Base-by-base conservation (phyloP, 2,797 vertebrate genomes). In the Neosilurus mollespiculum region DNA sequence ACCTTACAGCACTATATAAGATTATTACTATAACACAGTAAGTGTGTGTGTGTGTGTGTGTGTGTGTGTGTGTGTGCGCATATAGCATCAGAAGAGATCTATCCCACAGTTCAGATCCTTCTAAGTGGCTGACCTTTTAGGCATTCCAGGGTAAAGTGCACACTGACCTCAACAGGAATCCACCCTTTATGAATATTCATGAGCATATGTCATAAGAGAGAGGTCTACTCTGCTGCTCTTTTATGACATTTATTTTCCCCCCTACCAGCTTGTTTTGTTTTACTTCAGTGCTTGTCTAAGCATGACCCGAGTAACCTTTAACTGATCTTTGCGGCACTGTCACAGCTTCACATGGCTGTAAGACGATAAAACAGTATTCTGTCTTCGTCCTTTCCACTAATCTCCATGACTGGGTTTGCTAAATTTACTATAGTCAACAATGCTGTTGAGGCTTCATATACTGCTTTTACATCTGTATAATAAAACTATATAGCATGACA, bases 141-240 rank as follows among this genome's bases (percentile, higher is more conserved):
- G 84, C 81, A 79, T 87, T 85, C 87, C 87, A 88, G 54, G 73
- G 78, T 66, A 71, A 82, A 84, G 16, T 86, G 77, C 56, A 83
- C 34, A 16, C 62, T 91, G 84, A 82, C 54, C 70, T 59, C 43
- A 53, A 81, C 84, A 72, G 87, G 80, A 76, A 51, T 80, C 43
- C 54, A 69, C 30, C 58, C 53, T 78, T 78, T 51, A 89, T 92
- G 87, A 92, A 93, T 93, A 93, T 93, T 93, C 86, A 91, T 91
- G 83, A 51, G 0, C 64, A 70, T 89, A 85, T 90, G 90, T 81
- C 70, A 88, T 65, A 49, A 80, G 70, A 56, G 43, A 67, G 53
- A 51, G 65, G 20, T 30, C 58, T 59, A 72, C 9, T 58, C 37
- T 66, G 37, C 7, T 30, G 24, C 65, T 20, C 5, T 65, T 64